phyloP scores from a whole-genome alignment of 2,888 invertebrate genomes.

The Euplagia quadripunctaria region DNA sequence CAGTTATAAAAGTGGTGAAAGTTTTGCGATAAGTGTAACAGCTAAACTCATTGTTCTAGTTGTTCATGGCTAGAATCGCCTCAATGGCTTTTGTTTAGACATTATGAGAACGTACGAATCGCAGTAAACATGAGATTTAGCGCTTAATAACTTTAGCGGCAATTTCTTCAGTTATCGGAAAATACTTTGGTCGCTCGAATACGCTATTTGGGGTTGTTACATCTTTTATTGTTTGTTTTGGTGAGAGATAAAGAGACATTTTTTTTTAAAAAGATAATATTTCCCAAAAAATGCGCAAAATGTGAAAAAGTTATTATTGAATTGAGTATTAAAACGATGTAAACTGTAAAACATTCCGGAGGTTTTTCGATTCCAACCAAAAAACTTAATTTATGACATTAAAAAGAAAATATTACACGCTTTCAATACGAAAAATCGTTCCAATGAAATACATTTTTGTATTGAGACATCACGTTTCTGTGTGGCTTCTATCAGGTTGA shows the following conservation, averaged over 20 bases:
- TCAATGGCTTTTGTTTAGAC: constrained; percentile 77
- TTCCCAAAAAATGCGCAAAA: background rate
- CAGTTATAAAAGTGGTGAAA: constrained; percentile 56
- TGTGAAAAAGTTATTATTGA: background rate
- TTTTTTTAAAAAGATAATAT: too few relatives aligned
- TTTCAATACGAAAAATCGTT: constrained; percentile 30
- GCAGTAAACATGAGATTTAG: constrained; percentile 69
- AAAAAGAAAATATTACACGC: constrained; percentile 27
- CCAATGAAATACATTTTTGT: constrained; percentile 37
- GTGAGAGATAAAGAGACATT: background rate
- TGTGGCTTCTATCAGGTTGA: constrained; percentile 28
- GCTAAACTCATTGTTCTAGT: constrained; percentile 62
- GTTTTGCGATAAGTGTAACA: constrained; percentile 75
- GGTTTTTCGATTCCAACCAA: constrained; percentile 4
- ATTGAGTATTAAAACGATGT: background rate
- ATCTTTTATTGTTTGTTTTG: constrained; percentile 32
- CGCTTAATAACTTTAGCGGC: constrained; percentile 61
- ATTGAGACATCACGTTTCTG: constrained; percentile 33
- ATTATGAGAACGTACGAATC: constrained; percentile 75
- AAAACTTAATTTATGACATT: constrained; percentile 24
- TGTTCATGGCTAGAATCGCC: constrained; percentile 64
- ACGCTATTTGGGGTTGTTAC: constrained; percentile 38
- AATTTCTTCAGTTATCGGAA: constrained; percentile 64
- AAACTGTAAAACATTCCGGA: constrained; percentile 21
- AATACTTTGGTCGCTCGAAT: constrained; percentile 58